Evolutionary conservation across 2,797 vertebrate genomes (phyloP).

Genomic region (Sebastes trivittatus): DNA sequence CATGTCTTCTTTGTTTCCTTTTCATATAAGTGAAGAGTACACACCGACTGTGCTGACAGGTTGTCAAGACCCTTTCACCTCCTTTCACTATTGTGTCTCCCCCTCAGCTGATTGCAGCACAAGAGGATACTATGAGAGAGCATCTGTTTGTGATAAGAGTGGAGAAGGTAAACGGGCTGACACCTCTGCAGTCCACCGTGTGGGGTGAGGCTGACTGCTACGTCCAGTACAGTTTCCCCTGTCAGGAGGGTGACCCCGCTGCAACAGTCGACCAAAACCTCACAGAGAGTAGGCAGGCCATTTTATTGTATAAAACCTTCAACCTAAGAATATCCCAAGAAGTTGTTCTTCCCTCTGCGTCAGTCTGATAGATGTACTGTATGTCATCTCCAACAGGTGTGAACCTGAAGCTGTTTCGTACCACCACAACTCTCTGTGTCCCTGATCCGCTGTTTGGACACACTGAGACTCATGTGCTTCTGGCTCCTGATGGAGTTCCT

Average conservation of each 20-base stretch:
- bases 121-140: conserved; percentile 76
- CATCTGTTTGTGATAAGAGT: conserved; percentile 91
- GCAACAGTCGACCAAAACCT: conserved; percentile 61
- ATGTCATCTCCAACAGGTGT: conserved; percentile 60
- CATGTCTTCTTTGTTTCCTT: background rate
- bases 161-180: conserved; percentile 88
- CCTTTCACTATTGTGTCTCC: conserved; percentile 14
- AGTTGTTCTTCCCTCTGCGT: background rate
- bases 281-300: conserved; percentile 81
- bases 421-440: conserved; percentile 89
- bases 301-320: background rate
- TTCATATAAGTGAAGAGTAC: background rate
- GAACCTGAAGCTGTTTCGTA: conserved; percentile 86
- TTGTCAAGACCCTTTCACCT: background rate
- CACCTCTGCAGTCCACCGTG: conserved; percentile 91
- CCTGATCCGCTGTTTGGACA: conserved; percentile 92
- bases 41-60: background rate
- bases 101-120: conserved; percentile 61
- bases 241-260: conserved; percentile 71
- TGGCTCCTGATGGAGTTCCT: conserved; percentile 85
- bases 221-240: conserved; percentile 92
- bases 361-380: background rate
- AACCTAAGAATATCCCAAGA: background rate
- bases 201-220: conserved; percentile 99
- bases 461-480: conserved; percentile 87